Conservation (phyloP, 1,140 invertebrate species). For the Heliconius nattereri region DNA sequence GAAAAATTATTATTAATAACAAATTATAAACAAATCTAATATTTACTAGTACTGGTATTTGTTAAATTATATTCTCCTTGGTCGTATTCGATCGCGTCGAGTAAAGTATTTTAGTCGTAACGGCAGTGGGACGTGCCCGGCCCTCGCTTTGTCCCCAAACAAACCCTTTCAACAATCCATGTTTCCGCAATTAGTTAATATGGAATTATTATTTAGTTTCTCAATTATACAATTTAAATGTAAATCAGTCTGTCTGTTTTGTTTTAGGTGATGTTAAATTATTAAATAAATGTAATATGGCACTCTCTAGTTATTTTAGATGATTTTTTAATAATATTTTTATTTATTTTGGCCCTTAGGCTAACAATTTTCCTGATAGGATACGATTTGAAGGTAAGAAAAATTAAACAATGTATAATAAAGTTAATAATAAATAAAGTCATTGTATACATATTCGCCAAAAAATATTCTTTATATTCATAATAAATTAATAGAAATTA, state of each 20-base stretch:
- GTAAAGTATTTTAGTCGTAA: conserved; percentile 15
- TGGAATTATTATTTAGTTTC: conserved; percentile 16
- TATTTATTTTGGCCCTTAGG: too few relatives aligned
- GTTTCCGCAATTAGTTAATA: conserved; percentile 26
- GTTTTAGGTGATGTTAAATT: conserved; percentile 7
- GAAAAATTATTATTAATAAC: too few relatives aligned
- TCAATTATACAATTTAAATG: conserved; percentile 16
- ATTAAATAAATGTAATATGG: not conserved
- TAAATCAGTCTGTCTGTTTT: conserved; percentile 3
- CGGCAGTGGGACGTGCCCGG: conserved; percentile 21
- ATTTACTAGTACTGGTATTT: not conserved
- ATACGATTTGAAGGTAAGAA: too few relatives aligned
- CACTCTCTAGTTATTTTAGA: too few relatives aligned
- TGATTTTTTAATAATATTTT: too few relatives aligned
- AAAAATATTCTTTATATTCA: not conserved
- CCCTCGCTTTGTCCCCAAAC: conserved; percentile 16
- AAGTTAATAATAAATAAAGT: too few relatives aligned
- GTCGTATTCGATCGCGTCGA: not conserved
- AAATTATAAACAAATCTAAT: not conserved
- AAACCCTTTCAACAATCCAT: conserved; percentile 27
- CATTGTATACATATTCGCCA: too few relatives aligned
- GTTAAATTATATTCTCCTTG: conserved; percentile 7
- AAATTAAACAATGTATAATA: too few relatives aligned
- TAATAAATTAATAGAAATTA: not conserved
- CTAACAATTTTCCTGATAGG: too few relatives aligned